Percentiles rank a stretch among this genome's conserved stretches.
phyloP scores from a whole-genome alignment of 2,113 vertebrate species.

The Corythornis madagascariensis region DNA sequence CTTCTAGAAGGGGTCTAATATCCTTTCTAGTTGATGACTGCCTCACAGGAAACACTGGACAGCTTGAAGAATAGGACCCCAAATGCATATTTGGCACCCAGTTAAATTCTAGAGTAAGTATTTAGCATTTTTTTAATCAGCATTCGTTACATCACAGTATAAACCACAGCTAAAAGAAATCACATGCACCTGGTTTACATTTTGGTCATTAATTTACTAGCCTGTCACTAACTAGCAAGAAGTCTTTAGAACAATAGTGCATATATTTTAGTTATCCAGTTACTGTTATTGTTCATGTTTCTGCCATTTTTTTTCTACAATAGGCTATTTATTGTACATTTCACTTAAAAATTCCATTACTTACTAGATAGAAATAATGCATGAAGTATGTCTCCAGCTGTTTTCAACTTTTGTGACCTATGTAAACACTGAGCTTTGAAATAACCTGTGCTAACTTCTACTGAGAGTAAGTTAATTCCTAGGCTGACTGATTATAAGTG shows the following conservation, averaged over 20 bases:
- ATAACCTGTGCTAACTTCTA: neutral
- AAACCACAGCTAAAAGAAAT: slow-evolving; percentile 10
- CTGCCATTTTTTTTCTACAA: neutral
- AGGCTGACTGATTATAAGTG: neutral
- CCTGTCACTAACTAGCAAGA: neutral
- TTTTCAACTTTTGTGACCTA: slow-evolving; percentile 9
- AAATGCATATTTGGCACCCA: slow-evolving; percentile 35
- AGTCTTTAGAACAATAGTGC: neutral
- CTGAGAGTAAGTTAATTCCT: slow-evolving; percentile 7
- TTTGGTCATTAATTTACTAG: slow-evolving; percentile 15
- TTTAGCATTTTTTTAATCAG: slow-evolving; percentile 14
- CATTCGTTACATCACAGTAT: neutral
- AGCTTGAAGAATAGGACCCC: slow-evolving; percentile 10
- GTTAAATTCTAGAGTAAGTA: slow-evolving; percentile 7
- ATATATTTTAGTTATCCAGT: neutral
- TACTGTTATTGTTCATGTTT: neutral
- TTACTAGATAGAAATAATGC: neutral
- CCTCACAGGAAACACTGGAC: slow-evolving; percentile 8
- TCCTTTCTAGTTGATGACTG: neutral
- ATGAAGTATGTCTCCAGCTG: neutral
- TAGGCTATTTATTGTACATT: neutral
- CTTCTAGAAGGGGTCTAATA: slow-evolving; percentile 14
- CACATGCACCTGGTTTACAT: neutral
- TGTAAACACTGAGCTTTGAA: slow-evolving; percentile 21
- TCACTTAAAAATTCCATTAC: neutral